Conservation (phyloP, 2,888 invertebrate genomes). For the Fabriciana adippe region DNA sequence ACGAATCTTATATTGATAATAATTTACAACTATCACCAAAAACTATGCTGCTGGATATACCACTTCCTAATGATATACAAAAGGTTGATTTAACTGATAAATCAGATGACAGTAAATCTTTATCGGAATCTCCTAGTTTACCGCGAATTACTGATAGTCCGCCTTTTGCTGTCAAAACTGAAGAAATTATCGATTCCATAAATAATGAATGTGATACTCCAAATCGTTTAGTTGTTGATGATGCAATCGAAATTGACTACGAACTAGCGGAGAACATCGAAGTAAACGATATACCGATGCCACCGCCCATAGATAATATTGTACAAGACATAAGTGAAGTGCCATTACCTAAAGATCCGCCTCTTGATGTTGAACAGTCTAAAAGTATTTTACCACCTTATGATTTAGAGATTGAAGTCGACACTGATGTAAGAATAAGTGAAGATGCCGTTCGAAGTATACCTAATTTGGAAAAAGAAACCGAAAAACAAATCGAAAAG, state of each 20-base stretch:
- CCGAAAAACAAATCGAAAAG: slow-evolving; percentile 59
- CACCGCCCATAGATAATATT: slow-evolving; percentile 60
- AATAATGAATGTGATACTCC: slow-evolving; percentile 41
- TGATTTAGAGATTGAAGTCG: slow-evolving; percentile 61
- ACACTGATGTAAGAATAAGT: slow-evolving; percentile 74
- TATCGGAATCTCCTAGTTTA: slow-evolving; percentile 82
- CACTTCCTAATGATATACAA: slow-evolving; percentile 63
- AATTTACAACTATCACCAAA: slow-evolving; percentile 56
- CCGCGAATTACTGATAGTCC: slow-evolving; percentile 86
- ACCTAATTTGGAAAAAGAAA: slow-evolving; percentile 77
- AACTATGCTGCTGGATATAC: slow-evolving; percentile 65
- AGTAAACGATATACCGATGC: slow-evolving; percentile 72
- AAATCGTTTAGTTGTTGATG: slow-evolving; percentile 47
- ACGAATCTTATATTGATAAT: slow-evolving; percentile 47
- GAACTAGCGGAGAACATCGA: slow-evolving; percentile 59
- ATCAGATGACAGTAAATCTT: slow-evolving; percentile 59
- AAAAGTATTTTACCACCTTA: slow-evolving; percentile 44
- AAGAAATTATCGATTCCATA: slow-evolving; percentile 49
- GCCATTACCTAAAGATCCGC: slow-evolving; percentile 67
- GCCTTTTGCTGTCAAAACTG: slow-evolving; percentile 57
- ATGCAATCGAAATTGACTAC: slow-evolving; percentile 51
- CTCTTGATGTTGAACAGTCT: slow-evolving; percentile 45
- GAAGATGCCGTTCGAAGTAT: slow-evolving; percentile 92
- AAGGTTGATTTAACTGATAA: slow-evolving; percentile 52
- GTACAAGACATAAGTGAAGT: slow-evolving; percentile 73